Evolutionary conservation across 2,113 vertebrate genomes (phyloP).

Genomic region (Laterallus jamaicensis): DNA sequence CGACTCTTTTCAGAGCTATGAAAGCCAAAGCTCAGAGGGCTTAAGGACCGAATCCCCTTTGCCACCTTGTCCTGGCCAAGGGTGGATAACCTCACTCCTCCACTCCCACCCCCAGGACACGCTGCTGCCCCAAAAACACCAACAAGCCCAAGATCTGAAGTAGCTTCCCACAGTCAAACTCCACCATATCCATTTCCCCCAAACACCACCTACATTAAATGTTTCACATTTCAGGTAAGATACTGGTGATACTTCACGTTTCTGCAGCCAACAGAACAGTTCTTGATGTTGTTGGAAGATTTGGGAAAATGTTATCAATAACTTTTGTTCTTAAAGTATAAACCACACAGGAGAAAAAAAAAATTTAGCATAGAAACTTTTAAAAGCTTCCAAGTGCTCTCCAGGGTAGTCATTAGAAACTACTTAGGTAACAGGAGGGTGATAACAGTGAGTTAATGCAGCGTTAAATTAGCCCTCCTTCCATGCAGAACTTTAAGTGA

Average conservation of each 20-base stretch:
- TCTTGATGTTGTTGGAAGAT: not conserved
- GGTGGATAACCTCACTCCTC: not conserved
- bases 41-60: not conserved
- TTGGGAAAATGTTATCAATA: conserved; percentile 35
- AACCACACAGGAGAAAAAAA: conserved; percentile 30
- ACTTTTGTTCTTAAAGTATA: conserved; percentile 68
- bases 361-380: conserved; percentile 73
- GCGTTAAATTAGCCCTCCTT: conserved; percentile 69
- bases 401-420: conserved; percentile 77
- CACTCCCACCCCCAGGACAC: not conserved
- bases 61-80: not conserved
- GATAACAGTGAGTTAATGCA: conserved; percentile 71
- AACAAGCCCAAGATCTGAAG: not conserved
- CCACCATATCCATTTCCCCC: not conserved
- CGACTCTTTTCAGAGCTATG: not conserved
- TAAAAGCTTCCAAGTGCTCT: conserved; percentile 78
- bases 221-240: not conserved
- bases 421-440: conserved; percentile 76
- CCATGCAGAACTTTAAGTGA: conserved; percentile 68
- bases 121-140: not conserved
- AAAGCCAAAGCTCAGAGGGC: not conserved
- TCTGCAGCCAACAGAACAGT: not conserved
- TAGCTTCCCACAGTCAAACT: not conserved
- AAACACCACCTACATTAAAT: rapidly evolving
- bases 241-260: not conserved